Base-by-base conservation (phyloP, 35 echinoderm and acorn worm species). In the Heliocidaris tuberculata region DNA sequence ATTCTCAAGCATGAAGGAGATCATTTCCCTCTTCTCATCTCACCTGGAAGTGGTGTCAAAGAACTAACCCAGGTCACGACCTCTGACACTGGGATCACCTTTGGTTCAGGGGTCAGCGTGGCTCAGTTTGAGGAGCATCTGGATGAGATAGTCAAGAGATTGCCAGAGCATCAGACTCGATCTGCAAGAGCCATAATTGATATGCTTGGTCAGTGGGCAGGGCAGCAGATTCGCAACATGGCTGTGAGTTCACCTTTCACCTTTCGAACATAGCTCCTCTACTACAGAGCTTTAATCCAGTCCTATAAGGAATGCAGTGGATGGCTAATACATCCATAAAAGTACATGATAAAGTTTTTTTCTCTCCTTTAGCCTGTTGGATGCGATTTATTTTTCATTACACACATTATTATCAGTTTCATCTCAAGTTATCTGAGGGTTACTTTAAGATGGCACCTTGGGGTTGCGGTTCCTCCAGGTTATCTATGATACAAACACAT, bases 151-250 rank as follows among this genome's bases (percentile, higher is more conserved):
- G 50, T 93, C 17, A 48, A 93, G 4, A 52, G 48, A 42, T 31
- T 50, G 10, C 91, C 91, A 59, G 91, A 93, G 27, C 21, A 93
- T 42, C 91, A 93, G 50, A 93, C 91, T 31, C 15, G 91, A 10
- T 50, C 16, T 93, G 91, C 91, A 52, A 31, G 31, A n/a, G 91
- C 91, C 16, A 93, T 93, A 48, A 11, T 50, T 93, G 91, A 93
- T 11, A 93, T 93, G 47, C 47, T 93, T 49, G 31, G 91, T 48
- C 48, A 48, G 50, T 93, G 29, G n/a, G 91, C 48, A 49, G 91
- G 91, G 27, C 91, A 93, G 30, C 91, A 93, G 50, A 59, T 93
- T 59, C 47, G 91, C n/a, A 93, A 93, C 48, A 93, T 93, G 91
- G 91, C 91, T 29, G 91, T 93, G 50, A 93, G 91, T 93, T 13